Evolutionary conservation across 2,888 invertebrate species (phyloP).

Genomic region (Sesamia inferens): DNA sequence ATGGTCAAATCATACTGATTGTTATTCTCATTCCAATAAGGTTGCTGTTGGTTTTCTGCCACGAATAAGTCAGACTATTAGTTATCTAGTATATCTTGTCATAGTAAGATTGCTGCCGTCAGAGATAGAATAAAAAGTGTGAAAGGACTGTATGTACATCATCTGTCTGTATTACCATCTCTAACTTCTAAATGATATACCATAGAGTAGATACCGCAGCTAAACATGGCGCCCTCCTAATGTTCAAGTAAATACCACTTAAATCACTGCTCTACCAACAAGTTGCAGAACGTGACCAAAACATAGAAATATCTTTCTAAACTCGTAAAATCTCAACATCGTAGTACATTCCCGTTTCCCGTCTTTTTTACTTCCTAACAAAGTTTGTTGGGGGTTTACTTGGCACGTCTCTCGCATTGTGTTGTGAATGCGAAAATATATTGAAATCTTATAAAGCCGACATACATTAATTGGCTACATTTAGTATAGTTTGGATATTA

Average conservation of each 20-base stretch:
- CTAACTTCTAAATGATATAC: not conserved
- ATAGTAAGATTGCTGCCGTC: not conserved
- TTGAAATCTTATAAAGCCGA: slow-evolving; percentile 10
- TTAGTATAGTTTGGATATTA: not conserved
- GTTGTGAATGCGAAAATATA: slow-evolving; percentile 30
- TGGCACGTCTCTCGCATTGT: slow-evolving; percentile 60
- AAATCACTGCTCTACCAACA: slow-evolving; percentile 38
- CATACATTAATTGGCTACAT: slow-evolving; percentile 10
- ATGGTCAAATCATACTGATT: too few species aligned
- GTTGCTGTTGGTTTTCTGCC: not conserved
- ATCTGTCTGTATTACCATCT: not conserved
- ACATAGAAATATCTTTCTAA: slow-evolving; percentile 58
- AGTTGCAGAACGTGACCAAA: slow-evolving; percentile 50
- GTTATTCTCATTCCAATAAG: not conserved
- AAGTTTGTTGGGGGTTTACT: slow-evolving; percentile 67
- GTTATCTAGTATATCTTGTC: not conserved
- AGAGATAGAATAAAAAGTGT: not conserved
- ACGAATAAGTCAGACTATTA: not conserved
- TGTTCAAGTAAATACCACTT: slow-evolving; percentile 48
- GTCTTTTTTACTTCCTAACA: slow-evolving; percentile 71
- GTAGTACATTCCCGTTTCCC: slow-evolving; percentile 43
- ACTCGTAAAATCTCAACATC: slow-evolving; percentile 52
- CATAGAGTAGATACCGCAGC: not conserved
- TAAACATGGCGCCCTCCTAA: slow-evolving; percentile 13
- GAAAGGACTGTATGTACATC: not conserved